These are phyloP conservation scores for Menura novaehollandiae DNA, from an alignment of 2,113 vertebrate species.

Conservation along the genomic window DNA sequence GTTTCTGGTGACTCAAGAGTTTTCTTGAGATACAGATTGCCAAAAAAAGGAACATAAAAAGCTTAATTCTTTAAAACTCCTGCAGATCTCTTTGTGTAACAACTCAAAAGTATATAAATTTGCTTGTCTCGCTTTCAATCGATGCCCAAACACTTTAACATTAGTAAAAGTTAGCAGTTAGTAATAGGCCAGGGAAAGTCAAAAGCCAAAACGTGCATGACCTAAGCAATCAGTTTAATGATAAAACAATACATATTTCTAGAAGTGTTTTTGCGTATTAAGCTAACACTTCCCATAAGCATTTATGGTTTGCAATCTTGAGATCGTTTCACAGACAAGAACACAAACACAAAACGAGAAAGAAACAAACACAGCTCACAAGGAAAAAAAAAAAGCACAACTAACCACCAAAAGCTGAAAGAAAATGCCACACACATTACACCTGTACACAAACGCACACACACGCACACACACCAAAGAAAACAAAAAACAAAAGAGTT, in stretches of 20 bases:
- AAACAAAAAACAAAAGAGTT: slow-evolving; percentile 65
- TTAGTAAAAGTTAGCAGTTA: neutral
- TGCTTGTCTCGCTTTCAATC: neutral
- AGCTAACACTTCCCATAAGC: slow-evolving; percentile 65
- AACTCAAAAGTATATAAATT: neutral
- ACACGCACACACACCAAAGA: slow-evolving; percentile 55
- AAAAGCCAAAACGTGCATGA: slow-evolving; percentile 67
- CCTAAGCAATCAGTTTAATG: slow-evolving; percentile 36
- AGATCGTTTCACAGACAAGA: slow-evolving; percentile 79
- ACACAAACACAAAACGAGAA: slow-evolving; percentile 76
- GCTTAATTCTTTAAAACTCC: neutral
- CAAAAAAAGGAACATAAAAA: neutral
- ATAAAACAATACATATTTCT: slow-evolving; percentile 22
- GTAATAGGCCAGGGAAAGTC: slow-evolving; percentile 58
- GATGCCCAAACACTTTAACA: neutral
- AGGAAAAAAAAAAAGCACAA: slow-evolving; percentile 37
- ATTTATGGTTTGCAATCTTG: slow-evolving; percentile 85
- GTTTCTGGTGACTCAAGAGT: neutral
- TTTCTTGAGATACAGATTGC: neutral
- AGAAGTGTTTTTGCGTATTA: slow-evolving; percentile 1
- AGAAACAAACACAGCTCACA: slow-evolving; percentile 74
- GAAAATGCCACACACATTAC: slow-evolving; percentile 75
- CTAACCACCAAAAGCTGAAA: slow-evolving; percentile 79
- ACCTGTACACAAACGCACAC: slow-evolving; percentile 28
- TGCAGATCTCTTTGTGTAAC: neutral